phyloP scores from a whole-genome alignment of 2,797 vertebrate genomes.

The Pseudocheirus occidentalis region DNA sequence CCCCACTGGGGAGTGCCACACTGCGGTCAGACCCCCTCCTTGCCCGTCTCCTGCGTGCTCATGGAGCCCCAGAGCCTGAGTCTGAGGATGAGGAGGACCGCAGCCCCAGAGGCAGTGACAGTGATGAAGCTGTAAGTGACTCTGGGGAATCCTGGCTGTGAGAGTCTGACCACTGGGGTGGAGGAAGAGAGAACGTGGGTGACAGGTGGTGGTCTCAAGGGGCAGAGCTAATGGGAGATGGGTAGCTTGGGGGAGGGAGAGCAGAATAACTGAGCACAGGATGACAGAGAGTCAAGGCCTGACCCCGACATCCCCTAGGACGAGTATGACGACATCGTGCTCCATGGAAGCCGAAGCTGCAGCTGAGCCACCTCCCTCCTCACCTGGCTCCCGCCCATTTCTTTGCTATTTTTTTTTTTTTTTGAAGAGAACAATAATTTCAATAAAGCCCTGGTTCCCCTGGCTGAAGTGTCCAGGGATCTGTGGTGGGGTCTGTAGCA shows the following conservation, averaged over 20 bases:
- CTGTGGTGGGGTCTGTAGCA: neutral
- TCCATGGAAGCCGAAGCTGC: slow-evolving; percentile 80
- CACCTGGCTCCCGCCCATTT: neutral
- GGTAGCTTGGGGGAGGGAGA: neutral
- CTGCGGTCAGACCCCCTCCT: slow-evolving; percentile 82
- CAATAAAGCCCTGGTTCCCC: slow-evolving; percentile 67
- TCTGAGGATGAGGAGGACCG: slow-evolving; percentile 78
- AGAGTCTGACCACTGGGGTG: fast-evolving
- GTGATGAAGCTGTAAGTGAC: slow-evolving; percentile 51
- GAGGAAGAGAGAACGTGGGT: neutral
- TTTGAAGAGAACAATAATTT: slow-evolving; percentile 17
- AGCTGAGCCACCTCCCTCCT: slow-evolving; percentile 28
- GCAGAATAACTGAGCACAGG: neutral
- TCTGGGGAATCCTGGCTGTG: neutral
- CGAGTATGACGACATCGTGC: slow-evolving; percentile 87
- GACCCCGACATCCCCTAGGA: slow-evolving; percentile 76
- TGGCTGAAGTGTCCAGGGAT: neutral
- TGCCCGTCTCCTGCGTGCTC: slow-evolving; percentile 80
- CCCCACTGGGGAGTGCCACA: slow-evolving; percentile 84
- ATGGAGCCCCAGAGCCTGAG: slow-evolving; percentile 81
- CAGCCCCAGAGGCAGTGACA: slow-evolving; percentile 59
- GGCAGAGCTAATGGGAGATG: neutral
- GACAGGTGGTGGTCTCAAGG: no score
- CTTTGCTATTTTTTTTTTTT: slow-evolving; percentile 46
- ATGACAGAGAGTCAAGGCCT: neutral